phyloP scores from a whole-genome alignment of 92 coral and sea anemone genomes.

The Parazoanthus darwini region DNA sequence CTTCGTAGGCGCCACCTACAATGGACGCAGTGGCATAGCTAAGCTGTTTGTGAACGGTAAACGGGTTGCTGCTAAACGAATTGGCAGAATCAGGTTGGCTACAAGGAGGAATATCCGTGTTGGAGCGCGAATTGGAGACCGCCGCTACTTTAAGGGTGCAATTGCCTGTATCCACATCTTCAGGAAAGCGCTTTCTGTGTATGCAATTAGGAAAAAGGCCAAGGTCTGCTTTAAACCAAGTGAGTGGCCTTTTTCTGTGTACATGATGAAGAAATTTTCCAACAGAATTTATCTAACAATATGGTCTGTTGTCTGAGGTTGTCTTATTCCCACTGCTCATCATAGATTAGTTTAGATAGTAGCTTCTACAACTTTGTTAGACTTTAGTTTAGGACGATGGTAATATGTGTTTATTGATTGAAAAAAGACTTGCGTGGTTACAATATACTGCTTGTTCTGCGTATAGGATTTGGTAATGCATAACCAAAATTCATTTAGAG shows the following conservation, averaged over 20 bases:
- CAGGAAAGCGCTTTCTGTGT: not conserved
- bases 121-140: slow-evolving; percentile 20
- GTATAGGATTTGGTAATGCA: not conserved
- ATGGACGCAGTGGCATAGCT: slow-evolving; percentile 63
- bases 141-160: slow-evolving; percentile 33
- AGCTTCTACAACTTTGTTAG: not conserved
- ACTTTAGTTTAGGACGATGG: not conserved
- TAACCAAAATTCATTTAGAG: not conserved
- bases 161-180: slow-evolving; percentile 35
- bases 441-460: not conserved
- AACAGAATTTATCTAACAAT: not conserved
- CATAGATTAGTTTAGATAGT: too few species aligned
- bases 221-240: slow-evolving; percentile 36
- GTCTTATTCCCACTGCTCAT: too few species aligned
- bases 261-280: not conserved
- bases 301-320: not conserved
- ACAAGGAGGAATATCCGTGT: slow-evolving; percentile 38
- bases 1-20: slow-evolving; percentile 71
- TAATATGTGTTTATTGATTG: too few species aligned
- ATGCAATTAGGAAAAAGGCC: slow-evolving; percentile 21
- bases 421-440: not conserved
- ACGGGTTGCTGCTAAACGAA: slow-evolving; percentile 6
- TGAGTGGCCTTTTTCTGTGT: not conserved
- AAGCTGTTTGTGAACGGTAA: slow-evolving; percentile 23
- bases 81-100: slow-evolving; percentile 21